Percentiles rank a stretch among this genome's conserved stretches.
These are phyloP conservation scores for Esox masquinongy DNA, from an alignment of 2,797 vertebrate species.

Conservation along the genomic window DNA sequence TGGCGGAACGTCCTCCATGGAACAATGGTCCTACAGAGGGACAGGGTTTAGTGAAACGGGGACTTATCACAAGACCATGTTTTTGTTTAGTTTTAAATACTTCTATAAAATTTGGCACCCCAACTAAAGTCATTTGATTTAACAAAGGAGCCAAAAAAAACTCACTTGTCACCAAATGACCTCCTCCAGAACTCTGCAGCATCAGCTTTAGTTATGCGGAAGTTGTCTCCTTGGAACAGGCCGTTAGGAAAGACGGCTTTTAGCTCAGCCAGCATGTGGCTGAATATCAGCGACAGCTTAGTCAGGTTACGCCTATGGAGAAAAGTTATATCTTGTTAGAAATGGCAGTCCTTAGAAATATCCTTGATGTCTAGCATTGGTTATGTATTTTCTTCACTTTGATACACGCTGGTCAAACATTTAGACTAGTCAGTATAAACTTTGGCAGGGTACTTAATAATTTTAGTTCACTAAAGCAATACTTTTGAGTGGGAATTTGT, in stretches of 20 bases:
- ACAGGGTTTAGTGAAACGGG: not conserved
- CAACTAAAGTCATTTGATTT: not conserved
- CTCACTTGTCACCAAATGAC: slow-evolving; percentile 88
- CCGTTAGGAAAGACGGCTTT: slow-evolving; percentile 89
- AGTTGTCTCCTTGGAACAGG: slow-evolving; percentile 86
- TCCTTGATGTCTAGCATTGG: not conserved
- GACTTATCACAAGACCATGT: not conserved
- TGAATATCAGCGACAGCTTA: slow-evolving; percentile 90
- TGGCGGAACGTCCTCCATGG: slow-evolving; percentile 88
- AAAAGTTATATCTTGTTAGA: not conserved
- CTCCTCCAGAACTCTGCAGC: slow-evolving; percentile 90
- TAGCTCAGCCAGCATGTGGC: slow-evolving; percentile 89
- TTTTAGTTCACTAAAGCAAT: not conserved
- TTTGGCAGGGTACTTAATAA: not conserved
- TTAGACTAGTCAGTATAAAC: not conserved
- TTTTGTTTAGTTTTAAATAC: not conserved
- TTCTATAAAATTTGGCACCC: not conserved
- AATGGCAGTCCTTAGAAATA: not conserved
- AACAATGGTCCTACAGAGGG: slow-evolving; percentile 80
- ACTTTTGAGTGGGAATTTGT: not conserved
- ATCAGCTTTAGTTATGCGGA: slow-evolving; percentile 89
- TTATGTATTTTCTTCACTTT: not conserved
- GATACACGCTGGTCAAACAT: not conserved
- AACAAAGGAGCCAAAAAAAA: not conserved
- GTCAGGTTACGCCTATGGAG: slow-evolving; percentile 82